phyloP scores from a whole-genome alignment of 2,888 invertebrate species.

The Globia sparganii region DNA sequence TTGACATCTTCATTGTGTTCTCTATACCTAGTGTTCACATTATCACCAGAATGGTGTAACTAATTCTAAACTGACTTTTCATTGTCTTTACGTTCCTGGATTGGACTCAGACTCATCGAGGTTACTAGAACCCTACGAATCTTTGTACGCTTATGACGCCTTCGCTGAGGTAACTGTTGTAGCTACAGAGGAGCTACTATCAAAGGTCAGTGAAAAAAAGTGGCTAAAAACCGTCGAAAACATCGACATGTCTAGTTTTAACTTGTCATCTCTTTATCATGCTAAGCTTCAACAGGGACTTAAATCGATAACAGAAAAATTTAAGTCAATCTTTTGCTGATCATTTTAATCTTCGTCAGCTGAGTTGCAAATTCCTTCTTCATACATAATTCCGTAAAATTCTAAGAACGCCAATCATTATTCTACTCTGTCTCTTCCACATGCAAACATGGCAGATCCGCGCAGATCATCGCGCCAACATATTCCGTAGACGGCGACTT shows the following conservation, averaged over 20 bases:
- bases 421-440: conserved; percentile 39
- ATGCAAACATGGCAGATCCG: conserved; percentile 34
- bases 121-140: not conserved
- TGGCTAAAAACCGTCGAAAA: not conserved
- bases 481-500: conserved; percentile 55
- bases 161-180: not conserved
- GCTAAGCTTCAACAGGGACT: not conserved
- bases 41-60: not conserved
- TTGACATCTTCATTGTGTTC: not conserved
- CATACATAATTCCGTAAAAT: conserved; percentile 38
- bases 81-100: not conserved
- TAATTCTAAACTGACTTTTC: not conserved
- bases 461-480: conserved; percentile 51
- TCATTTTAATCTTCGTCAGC: not conserved
- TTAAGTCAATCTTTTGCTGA: not conserved
- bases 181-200: not conserved
- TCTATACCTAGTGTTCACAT: not conserved
- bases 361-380: not conserved
- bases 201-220: not conserved
- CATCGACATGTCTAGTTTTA: not conserved
- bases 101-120: not conserved
- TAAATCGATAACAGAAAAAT: not conserved
- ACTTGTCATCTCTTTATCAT: not conserved
- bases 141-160: not conserved
- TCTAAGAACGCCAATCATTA: conserved; percentile 42